Conservation (phyloP, 2,888 invertebrate species). For the Nezara viridula region DNA sequence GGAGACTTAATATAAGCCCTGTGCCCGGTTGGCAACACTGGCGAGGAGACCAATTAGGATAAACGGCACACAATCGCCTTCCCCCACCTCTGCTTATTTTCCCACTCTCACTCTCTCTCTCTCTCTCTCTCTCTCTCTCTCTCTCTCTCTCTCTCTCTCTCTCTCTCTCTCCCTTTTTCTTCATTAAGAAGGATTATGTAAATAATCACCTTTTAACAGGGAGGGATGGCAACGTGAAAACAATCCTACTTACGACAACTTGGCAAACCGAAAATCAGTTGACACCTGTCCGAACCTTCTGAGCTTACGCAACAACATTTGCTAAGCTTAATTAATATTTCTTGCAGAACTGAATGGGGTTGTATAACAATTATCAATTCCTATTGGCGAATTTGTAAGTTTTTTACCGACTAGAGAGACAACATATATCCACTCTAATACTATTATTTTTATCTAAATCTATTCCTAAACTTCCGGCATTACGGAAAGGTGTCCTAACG, state of each 20-base stretch:
- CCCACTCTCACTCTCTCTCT: not conserved
- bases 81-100: not conserved
- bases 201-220: constrained; percentile 10
- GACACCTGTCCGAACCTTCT: not conserved
- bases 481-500: too few species aligned
- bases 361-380: too few species aligned
- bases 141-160: not conserved
- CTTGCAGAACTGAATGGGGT: too few species aligned
- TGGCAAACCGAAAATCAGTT: not conserved
- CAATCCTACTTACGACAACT: not conserved
- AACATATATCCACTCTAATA: too few species aligned
- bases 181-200: constrained; percentile 26
- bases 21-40: not conserved
- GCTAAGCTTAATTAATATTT: too few species aligned
- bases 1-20: not conserved
- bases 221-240: not conserved
- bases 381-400: too few species aligned
- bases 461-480: too few species aligned
- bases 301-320: too few species aligned
- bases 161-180: not conserved
- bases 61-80: not conserved
- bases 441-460: too few species aligned
- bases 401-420: too few species aligned
- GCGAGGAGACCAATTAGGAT: not conserved
- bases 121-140: not conserved